Conservation (phyloP, 2,113 vertebrate genomes). For the Potamarius usumacintae region DNA sequence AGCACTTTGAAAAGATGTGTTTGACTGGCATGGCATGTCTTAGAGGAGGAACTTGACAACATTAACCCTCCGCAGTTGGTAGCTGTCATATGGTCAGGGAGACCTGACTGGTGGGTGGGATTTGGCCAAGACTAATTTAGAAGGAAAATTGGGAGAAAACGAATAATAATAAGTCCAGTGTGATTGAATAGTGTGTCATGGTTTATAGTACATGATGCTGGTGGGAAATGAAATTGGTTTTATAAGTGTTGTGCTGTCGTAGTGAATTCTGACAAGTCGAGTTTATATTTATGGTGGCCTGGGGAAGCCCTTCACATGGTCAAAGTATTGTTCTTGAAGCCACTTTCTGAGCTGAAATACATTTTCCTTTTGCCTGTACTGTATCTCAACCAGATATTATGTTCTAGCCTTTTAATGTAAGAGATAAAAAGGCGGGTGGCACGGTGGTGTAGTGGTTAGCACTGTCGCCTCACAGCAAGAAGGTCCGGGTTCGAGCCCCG, state of each 20-base stretch:
- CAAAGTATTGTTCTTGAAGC: neutral
- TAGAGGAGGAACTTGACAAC: neutral
- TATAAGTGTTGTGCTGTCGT: too few species aligned
- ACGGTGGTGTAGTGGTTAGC: too few species aligned
- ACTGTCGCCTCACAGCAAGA: too few species aligned
- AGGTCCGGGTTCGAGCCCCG: too few species aligned
- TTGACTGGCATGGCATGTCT: neutral
- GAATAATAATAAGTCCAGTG: neutral
- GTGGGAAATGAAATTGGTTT: too few species aligned
- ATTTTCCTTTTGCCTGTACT: neutral
- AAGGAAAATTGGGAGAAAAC: neutral
- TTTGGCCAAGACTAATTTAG: neutral
- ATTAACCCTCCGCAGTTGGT: neutral
- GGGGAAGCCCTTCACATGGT: too few species aligned
- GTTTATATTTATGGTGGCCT: neutral
- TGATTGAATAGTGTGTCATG: neutral
- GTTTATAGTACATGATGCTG: neutral
- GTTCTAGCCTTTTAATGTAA: neutral
- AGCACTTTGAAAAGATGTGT: neutral
- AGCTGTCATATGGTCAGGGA: neutral
- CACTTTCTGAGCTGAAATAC: neutral
- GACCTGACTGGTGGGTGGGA: neutral
- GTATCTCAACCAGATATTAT: neutral
- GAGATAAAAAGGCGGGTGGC: too few species aligned
- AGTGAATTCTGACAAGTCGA: neutral